phyloP scores from a whole-genome alignment of 53 echinoderm and acorn worm species.

The Hippasteria phrygiana region DNA sequence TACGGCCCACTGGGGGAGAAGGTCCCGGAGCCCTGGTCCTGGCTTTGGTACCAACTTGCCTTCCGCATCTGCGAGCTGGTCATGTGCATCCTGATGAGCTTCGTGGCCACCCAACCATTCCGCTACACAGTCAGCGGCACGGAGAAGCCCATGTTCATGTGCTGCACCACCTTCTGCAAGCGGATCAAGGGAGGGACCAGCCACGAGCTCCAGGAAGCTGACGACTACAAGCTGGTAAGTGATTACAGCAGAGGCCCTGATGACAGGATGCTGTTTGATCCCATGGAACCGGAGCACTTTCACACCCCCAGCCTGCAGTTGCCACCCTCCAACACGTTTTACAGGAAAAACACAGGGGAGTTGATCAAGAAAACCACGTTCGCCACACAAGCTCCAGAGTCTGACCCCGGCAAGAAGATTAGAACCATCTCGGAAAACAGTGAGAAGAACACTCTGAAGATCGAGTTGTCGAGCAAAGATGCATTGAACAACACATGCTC shows the following conservation, averaged over 20 bases:
- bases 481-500: background rate
- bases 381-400: background rate
- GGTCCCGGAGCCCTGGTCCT: conserved; percentile 94
- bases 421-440: background rate
- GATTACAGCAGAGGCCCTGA: background rate
- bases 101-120: conserved; percentile 97
- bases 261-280: background rate
- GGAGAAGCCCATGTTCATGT: conserved; percentile 72
- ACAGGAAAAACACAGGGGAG: background rate
- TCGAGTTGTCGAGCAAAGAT: background rate
- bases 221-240: conserved; percentile 30
- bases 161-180: background rate
- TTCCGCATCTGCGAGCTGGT: conserved; percentile 90
- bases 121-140: conserved; percentile 81
- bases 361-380: background rate
- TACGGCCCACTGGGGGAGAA: conserved; percentile 88
- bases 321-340: conserved; percentile 18
- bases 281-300: background rate
- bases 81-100: conserved; percentile 95
- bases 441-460: conserved; percentile 7
- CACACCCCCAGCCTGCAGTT: conserved; percentile 1
- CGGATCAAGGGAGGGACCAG: background rate
- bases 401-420: background rate
- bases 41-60: conserved; percentile 90
- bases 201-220: conserved; percentile 3